Evolutionary conservation across 2,888 invertebrate species (phyloP), one percentile per base, ranked within the genome.

Genomic region (Physocephala rufipes): DNA sequence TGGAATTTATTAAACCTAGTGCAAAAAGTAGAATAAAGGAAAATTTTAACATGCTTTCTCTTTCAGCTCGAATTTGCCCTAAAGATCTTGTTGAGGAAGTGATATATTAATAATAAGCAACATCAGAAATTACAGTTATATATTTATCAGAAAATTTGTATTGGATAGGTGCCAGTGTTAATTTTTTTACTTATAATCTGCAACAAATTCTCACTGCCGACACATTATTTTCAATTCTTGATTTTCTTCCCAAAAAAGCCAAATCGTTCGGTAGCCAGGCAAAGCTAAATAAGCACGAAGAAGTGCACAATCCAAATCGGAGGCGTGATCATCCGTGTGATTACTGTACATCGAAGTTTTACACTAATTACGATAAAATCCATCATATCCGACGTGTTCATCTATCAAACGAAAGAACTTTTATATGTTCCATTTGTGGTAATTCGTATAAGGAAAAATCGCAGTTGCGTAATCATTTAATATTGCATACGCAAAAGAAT

Each of bases 391-490:
- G 53, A 9, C 63, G 63, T 19, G 63, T 62, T 2, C 69, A 69
- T 43, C 26, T 26, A 36, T 15, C 49, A 2, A 58, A 45, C 24
- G 64, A 70, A 12, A 19, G 70, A 19, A 24, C 61, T 4, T 63
- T 55, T 26, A 15, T 21, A 36, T 70, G 70, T 28, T 26, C 63
- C n/a, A 19, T 63, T 0, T 70, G 70, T 21, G 53, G 63, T 43
- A 62, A 63, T 45, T 26, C 24, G 3, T 70, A 51, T 19, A 70
- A 70, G 30, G 63, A 64, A 19, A 55, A 70, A 16, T 61, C 47
- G 2, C 74, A 74, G n/a, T 55, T 76, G n/a, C 71, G 59, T 12
- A 71, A 74, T 1, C 75, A 76, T 30, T 21, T 71, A 2, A 74
- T 71, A 45, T 26, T 73, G 15, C 75, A 75, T 30, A 67, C 55